Evolutionary conservation across 2,888 invertebrate genomes (phyloP), one percentile per base, ranked within the genome.

Genomic region (Noctua fimbriata): DNA sequence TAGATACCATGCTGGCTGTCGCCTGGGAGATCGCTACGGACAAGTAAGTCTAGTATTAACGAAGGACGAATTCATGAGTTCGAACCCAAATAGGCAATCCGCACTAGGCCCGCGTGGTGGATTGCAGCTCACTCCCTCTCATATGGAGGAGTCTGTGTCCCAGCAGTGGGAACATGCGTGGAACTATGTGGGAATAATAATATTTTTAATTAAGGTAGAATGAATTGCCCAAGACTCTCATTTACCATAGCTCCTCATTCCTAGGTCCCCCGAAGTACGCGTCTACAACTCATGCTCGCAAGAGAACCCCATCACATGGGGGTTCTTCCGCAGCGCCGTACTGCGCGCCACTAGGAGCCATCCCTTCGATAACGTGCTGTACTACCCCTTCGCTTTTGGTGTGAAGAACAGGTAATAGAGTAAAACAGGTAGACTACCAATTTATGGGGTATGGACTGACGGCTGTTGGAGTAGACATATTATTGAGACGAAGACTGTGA

Each of bases 251-350:
- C 2, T 55, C 6, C 16, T 66, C 14, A 41, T 28, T n/a, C 36
- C 90, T 96, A n/a, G 90, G 92, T 73, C 94, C 92, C 96, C 76
- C 1, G 90, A 90, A 0, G 93, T 97, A 9, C 94, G 97, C 69
- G 97, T 98, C 21, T 98, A 98, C 95, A 98, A 98, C 93, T 98
- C 98, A 92, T 98, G 98, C 60, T 98, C 98, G 0, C 98, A 98
- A 47, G 96, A 97, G 79, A 98, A 98, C 91, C 98, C 98, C 0
- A 95, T 98, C 69, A 97, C 94, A 0, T 98, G 98, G 98, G 32
- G 97, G 97, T 63, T 95, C 97, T 78, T 85, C 69, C 21, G 41
- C 24, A 5, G 1, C 4, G 0, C 2, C 1, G 0, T 74, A 0
- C 0, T 73, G 28, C 44, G 52, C 1, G 32, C n/a, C 3, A n/a